A percentile compares a stretch with the other conserved stretches of the same genome.
Conservation (phyloP, 2,888 invertebrate genomes). For the Rotaria macrura region DNA sequence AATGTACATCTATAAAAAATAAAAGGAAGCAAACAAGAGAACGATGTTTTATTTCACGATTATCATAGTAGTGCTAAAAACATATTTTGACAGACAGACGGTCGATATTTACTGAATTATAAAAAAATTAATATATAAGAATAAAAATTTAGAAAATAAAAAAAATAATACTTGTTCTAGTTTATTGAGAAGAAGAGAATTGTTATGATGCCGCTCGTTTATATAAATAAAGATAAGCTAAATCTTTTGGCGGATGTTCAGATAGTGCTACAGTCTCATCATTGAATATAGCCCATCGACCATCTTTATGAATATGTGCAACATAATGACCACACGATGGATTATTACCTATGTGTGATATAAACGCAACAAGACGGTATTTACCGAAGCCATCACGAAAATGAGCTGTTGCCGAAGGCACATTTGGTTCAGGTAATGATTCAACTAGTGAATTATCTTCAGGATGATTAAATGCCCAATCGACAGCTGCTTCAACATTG, state of each 20-base stretch:
- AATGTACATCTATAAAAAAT: not conserved
- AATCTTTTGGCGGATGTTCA: conserved; percentile 86
- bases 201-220: conserved; percentile 53
- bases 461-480: conserved; percentile 84
- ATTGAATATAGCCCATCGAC: conserved; percentile 89
- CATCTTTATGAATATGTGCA: conserved; percentile 71
- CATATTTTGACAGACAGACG: not conserved
- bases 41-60: not conserved
- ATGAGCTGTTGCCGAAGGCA: not conserved
- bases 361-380: conserved; percentile 81
- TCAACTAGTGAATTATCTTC: conserved; percentile 38
- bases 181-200: not conserved
- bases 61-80: not conserved
- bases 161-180: too few relatives aligned
- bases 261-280: conserved; percentile 94
- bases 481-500: conserved; percentile 76
- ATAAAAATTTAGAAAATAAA: not conserved
- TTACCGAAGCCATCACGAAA: conserved; percentile 52
- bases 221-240: conserved; percentile 90
- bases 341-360: conserved; percentile 96
- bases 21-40: too few relatives aligned
- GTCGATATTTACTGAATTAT: not conserved
- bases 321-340: conserved; percentile 96
- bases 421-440: not conserved
- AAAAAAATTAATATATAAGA: not conserved